Evolutionary conservation across 2,888 invertebrate genomes (phyloP).

Genomic region (Caenorhabditis imperialis): DNA sequence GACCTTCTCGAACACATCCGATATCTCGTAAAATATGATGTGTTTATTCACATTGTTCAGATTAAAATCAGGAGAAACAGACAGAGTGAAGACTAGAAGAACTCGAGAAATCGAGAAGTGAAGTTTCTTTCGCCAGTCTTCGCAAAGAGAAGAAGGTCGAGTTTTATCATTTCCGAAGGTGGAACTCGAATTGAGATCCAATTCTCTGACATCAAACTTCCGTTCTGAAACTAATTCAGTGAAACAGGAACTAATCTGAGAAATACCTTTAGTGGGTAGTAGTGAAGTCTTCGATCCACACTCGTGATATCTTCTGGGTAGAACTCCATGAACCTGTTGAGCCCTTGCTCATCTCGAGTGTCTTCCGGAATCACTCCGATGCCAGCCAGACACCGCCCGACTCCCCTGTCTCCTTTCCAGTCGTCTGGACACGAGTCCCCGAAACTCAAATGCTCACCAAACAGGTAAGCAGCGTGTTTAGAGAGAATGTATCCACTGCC

Average conservation of each 20-base stretch:
- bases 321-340: constrained; percentile 30
- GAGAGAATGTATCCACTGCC: constrained; percentile 69
- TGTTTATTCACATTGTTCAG: too few relatives aligned
- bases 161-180: too few relatives aligned
- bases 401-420: constrained; percentile 63
- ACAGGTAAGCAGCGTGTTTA: constrained; percentile 56
- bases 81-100: too few relatives aligned
- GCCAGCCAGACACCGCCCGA: constrained; percentile 56
- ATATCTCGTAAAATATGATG: too few relatives aligned
- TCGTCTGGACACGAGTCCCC: constrained; percentile 62
- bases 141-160: too few relatives aligned
- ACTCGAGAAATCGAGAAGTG: too few relatives aligned
- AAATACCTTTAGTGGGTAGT: constrained; percentile 27
- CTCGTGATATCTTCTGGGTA: constrained; percentile 10
- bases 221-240: constrained; percentile 14
- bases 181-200: constrained; percentile 34
- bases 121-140: too few relatives aligned
- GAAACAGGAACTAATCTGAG: not conserved
- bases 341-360: constrained; percentile 44
- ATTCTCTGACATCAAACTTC: constrained; percentile 22
- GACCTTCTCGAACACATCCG: too few relatives aligned
- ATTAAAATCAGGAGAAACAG: too few relatives aligned
- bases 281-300: constrained; percentile 17
- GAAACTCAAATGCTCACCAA: constrained; percentile 47
- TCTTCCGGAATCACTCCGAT: constrained; percentile 53